Base-by-base conservation (phyloP, 2,888 invertebrate species). In the Papilio gigon region DNA sequence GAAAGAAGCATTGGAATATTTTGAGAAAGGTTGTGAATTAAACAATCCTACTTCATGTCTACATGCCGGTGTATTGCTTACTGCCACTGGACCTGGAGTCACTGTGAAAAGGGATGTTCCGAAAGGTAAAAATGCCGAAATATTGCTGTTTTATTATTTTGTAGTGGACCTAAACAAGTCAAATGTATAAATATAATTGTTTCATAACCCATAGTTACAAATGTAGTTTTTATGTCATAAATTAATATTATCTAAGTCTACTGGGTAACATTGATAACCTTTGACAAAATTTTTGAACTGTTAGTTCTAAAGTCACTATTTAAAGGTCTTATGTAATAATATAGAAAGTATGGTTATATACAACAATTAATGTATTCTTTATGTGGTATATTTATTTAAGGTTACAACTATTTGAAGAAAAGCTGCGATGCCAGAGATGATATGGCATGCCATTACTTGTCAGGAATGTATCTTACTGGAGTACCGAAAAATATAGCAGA, bases 381-480 rank as follows among this genome's bases (percentile, higher is more conserved):
- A 47, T 22, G 5, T 50, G 5, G 14, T 25, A 14, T 20, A 25
- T 20, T 53, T 53, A 6, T 27, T 72, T 40, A 88, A 94, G 94
- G 94, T n/a, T 88, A 93, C 77, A 93, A 93, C 74, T 93, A 92
- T 74, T 83, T 94, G 4, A 93, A 92, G 73, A 93, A 94, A 80
- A 93, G 93, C 76, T 94, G 94, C 76, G 93, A 94, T 73, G 84
- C 86, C 72, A 88, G 87, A 33, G 93, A 95, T 77, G 93, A 94
- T 0, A 94, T 94, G 77, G 95, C 96, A 11, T 98, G 98, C 82
- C 97, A 96, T 81, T 95, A 95, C 78, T 89, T 97, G 25, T 95
- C 96, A 1, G 95, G 96, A 30, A 93, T 98, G 93, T 97, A 95
- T 80, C 93, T 97, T 67, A 90, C 92, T 0, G 97, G 97, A 0